Base-by-base conservation (phyloP, 2,113 vertebrate genomes). In the Fregetta grallaria region DNA sequence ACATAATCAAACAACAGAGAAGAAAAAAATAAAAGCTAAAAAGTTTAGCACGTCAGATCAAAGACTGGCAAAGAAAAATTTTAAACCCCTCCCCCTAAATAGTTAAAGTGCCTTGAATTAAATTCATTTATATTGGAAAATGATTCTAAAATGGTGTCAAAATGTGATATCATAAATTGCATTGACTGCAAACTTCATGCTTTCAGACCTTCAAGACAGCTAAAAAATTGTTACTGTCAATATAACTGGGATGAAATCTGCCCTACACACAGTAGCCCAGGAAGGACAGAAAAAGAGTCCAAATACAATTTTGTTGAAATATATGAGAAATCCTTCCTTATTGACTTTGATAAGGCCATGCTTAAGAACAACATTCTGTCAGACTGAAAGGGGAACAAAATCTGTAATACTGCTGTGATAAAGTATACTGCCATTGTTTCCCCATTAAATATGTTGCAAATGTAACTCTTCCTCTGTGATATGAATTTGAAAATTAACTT, bases 401-500 rank as follows among this genome's bases (percentile, higher is more conserved):
- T 70, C 47, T 85, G 2, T 68, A 93, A 88, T 63, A 55, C 8
- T 63, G 30, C 34, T 88, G 15, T 47, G 47, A 85, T 75, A n/a
- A 71, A 93, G 20, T 55, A 32, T 58, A 71, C 55, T 71, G 61
- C 30, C 49, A 55, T 29, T 59, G 18, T 72, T 95, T 82, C 49
- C 10, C 58, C 34, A 47, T 85, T 86, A 94, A 88, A 90, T 67
- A 84, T 27, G 15, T 74, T 82, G 23, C 58, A 75, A 85, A 67
- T 4, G 44, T 63, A 77, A 90, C 53, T 88, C 62, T 82, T 94
- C 49, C 8, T 75, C 56, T 80, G 42, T 62, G 25, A 73, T 62
- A 87, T 27, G 59, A 91, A 81, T 85, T 62, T 74, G 59, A 94
- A 92, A 95, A 89, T 84, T 81, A 92, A 45, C 55, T 91, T 94